Conservation (phyloP, 2,113 vertebrate genomes). For the Ptyas mucosa region DNA sequence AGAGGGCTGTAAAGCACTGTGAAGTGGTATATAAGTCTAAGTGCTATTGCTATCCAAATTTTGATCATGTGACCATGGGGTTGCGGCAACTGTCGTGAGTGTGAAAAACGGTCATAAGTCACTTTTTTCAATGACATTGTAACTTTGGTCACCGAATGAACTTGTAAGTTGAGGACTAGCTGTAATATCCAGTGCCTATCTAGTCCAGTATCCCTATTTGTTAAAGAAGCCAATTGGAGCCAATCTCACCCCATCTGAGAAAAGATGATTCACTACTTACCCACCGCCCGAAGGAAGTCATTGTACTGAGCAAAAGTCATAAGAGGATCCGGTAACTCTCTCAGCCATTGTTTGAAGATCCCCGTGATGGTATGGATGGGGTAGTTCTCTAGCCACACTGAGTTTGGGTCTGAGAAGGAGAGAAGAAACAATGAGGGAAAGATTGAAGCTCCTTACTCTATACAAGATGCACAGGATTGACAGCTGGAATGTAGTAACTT, state of each 20-base stretch:
- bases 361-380: slow-evolving; percentile 94
- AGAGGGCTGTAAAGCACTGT: too few relatives aligned
- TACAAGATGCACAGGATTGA: not conserved
- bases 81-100: not conserved
- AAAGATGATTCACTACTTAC: slow-evolving; percentile 67
- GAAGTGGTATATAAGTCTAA: too few relatives aligned
- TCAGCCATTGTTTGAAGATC: slow-evolving; percentile 93
- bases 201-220: not conserved
- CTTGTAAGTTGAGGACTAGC: not conserved
- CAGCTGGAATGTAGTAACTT: not conserved
- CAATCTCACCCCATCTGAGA: not conserved
- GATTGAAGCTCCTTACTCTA: not conserved
- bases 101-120: not conserved
- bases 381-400: slow-evolving; percentile 85
- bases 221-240: not conserved
- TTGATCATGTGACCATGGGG: not conserved
- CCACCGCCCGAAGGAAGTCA: slow-evolving; percentile 91
- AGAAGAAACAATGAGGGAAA: not conserved
- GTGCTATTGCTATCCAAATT: not conserved
- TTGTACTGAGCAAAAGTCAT: slow-evolving; percentile 92
- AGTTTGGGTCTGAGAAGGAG: slow-evolving; percentile 72
- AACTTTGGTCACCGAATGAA: not conserved
- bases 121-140: not conserved
- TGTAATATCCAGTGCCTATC: not conserved
- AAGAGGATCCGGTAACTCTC: slow-evolving; percentile 91